Conservation (phyloP, 35 echinoderm and acorn worm species). For the Apostichopus parvimensis region DNA sequence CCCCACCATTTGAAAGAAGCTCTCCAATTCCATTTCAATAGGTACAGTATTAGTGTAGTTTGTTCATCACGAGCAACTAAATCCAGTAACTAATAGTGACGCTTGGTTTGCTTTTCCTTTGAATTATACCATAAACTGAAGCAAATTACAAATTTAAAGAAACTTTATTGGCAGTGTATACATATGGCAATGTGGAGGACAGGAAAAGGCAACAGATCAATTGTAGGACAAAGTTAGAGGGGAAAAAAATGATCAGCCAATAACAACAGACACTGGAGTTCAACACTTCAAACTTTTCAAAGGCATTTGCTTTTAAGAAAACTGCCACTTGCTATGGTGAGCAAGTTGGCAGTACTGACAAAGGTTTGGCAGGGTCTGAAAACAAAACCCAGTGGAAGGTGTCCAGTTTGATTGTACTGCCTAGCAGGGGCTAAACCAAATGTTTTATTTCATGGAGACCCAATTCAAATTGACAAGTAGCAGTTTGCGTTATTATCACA, state of each 20-base stretch:
- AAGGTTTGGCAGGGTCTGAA: not conserved
- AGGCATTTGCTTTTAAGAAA: not conserved
- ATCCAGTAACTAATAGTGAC: no score
- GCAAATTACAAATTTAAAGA: no score
- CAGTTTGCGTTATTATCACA: no score
- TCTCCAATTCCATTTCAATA: no score
- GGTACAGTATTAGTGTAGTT: no score
- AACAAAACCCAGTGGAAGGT: not conserved
- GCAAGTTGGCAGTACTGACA: not conserved
- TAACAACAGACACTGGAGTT: not conserved
- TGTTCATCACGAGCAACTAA: no score
- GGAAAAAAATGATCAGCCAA: not conserved
- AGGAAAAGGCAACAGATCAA: not conserved
- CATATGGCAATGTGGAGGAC: no score
- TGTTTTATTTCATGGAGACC: not conserved
- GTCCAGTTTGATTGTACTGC: not conserved
- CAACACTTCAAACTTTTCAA: not conserved
- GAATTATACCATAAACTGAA: no score
- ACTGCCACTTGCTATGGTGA: not conserved
- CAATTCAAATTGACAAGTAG: no score
- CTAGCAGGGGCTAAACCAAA: not conserved
- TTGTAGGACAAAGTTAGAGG: not conserved
- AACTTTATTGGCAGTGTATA: no score
- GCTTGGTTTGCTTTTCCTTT: no score
- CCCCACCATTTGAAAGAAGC: no score